These are phyloP conservation scores for Karalla daura DNA, from an alignment of 2,797 vertebrate species.

Conservation along the genomic window DNA sequence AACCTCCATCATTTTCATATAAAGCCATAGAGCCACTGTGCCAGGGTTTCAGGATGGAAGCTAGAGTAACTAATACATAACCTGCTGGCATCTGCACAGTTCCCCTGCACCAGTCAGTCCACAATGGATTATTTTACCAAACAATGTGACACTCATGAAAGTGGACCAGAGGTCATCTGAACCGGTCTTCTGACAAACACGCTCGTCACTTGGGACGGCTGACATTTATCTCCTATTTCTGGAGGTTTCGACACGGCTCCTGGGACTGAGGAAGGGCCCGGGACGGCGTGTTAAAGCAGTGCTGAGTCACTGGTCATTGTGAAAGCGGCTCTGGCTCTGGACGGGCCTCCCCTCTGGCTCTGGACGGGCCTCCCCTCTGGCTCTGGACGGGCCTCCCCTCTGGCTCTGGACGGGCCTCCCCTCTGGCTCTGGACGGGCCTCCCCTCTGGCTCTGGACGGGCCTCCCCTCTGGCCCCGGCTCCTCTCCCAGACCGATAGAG, in stretches of 20 bases:
- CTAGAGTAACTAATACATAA: too few species aligned
- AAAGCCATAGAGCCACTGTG: too few species aligned
- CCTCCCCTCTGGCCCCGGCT: too few species aligned
- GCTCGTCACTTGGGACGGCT: background rate
- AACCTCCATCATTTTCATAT: too few species aligned
- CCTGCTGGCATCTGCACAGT: too few species aligned
- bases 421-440: too few species aligned
- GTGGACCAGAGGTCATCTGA: constrained; percentile 10
- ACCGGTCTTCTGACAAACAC: background rate
- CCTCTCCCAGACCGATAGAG: too few species aligned
- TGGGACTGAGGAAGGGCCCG: constrained; percentile 13
- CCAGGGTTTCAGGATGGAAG: too few species aligned
- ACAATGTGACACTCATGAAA: background rate
- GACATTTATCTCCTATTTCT: constrained; percentile 21
- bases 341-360: constrained; percentile 22
- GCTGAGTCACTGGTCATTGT: constrained; percentile 52
- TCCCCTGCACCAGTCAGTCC: background rate
- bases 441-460: too few species aligned
- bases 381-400: too few species aligned
- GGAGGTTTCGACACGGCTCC: constrained; percentile 11
- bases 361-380: too few species aligned
- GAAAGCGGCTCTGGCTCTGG: constrained; percentile 44
- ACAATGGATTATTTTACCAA: background rate
- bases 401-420: too few species aligned
- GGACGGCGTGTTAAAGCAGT: background rate